Base-by-base conservation (phyloP, 2,888 invertebrate species). In the Plagodis pulveraria region DNA sequence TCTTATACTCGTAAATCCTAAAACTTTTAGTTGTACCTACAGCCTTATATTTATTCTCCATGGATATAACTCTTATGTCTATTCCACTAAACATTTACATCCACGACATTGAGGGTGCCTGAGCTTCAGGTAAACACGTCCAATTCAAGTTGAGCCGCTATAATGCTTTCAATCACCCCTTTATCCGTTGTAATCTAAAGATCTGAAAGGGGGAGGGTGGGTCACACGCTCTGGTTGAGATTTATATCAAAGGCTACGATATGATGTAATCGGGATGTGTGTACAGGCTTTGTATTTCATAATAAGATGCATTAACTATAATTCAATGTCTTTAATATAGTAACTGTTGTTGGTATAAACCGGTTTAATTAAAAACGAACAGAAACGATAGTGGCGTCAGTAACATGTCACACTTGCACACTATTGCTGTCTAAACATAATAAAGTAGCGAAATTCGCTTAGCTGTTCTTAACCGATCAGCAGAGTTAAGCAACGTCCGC, bases 121-220 rank as follows among this genome's bases (percentile, higher is more conserved):
- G 73, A 75, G 79, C 76, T 87, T 81, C 87, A 87, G 87, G 88
- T 88, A 83, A 84, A 83, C 78, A 80, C 70, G 74, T 75, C 87
- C 81, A 83, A 78, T 80, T 73, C 71, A 71, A 59, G 66, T 71
- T 72, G 84, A 82, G 63, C 83, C 71, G 65, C 77, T 74, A 76
- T 82, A 76, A 81, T 77, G 77, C 78, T 80, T 81, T 77, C 77
- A 78, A 77, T 81, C 76, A 76, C 80, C 81, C 80, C 80, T 80
- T 78, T 73, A 76, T 76, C 78, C 73, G 74, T 82, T 81, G 82
- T 82, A 81, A 84, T 80, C 75, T 69, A 70, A 76, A 78, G 76
- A 69, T 66, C 60, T 62, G 65, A 69, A 71, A 74, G 77, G 74
- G 76, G 77, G 62, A 65, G 58, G 66, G 74, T 56, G 66, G 80